A percentile compares a stretch with the other conserved stretches of the same genome.
Evolutionary conservation across 2,888 invertebrate genomes (phyloP).

Genomic region (Pollenia amentaria): DNA sequence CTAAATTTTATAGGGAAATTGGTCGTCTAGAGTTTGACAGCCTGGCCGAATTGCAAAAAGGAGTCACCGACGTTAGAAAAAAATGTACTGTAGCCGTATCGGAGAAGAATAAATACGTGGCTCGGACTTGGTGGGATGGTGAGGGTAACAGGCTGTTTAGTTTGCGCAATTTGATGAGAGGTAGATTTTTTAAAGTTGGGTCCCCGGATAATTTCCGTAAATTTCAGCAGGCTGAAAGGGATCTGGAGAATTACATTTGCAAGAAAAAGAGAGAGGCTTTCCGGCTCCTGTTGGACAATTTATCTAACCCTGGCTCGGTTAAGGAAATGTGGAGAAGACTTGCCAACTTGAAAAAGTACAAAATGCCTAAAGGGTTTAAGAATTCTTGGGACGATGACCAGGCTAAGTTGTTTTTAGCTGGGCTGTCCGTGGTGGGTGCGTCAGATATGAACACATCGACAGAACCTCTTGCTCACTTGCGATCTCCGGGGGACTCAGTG

Average conservation of each 20-base stretch:
- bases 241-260: neutral
- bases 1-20: too few relatives aligned
- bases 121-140: slow-evolving; percentile 40
- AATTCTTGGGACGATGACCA: slow-evolving; percentile 23
- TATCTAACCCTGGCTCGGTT: neutral
- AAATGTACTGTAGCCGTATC: neutral
- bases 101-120: neutral
- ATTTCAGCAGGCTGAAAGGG: neutral
- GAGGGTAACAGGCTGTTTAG: slow-evolving; percentile 2
- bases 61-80: neutral
- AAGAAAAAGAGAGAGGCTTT: neutral
- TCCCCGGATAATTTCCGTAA: neutral
- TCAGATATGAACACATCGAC: neutral
- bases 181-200: neutral
- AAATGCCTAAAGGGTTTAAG: neutral
- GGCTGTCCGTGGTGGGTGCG: neutral
- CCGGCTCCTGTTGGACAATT: neutral
- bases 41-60: neutral
- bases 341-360: slow-evolving; percentile 19
- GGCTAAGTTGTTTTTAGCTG: neutral
- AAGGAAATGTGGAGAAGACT: slow-evolving; percentile 30
- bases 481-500: neutral
- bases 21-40: neutral
- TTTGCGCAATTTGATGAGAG: slow-evolving; percentile 4
- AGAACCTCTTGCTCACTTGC: neutral